A percentile compares a stretch with the other conserved stretches of the same genome.
Conservation (phyloP, 2,113 vertebrate species). For the Upupa epops region DNA sequence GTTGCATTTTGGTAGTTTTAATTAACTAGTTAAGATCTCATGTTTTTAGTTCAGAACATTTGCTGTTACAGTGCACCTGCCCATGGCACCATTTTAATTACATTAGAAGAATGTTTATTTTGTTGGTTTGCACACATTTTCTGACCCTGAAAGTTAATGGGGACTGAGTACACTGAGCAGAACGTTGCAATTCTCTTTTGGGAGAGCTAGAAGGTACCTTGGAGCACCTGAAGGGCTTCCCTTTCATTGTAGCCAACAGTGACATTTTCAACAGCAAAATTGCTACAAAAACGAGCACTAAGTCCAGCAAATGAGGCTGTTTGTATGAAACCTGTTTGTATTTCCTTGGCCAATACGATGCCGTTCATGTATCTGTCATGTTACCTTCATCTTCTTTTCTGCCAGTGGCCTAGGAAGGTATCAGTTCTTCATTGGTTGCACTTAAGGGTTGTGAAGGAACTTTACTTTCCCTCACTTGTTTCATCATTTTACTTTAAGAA, state of each 20-base stretch:
- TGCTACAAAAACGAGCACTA: background rate
- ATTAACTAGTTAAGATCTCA: background rate
- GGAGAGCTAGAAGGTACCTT: background rate
- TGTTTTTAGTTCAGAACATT: background rate
- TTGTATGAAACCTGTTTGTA: background rate
- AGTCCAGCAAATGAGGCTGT: background rate
- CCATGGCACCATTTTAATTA: background rate
- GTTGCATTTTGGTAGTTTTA: background rate
- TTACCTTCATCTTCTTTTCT: background rate
- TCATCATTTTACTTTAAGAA: background rate
- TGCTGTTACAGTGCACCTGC: background rate
- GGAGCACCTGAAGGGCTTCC: accelerated
- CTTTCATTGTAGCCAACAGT: background rate
- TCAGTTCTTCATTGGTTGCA: background rate
- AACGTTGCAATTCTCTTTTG: background rate
- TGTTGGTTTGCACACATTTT: background rate
- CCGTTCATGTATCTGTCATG: background rate
- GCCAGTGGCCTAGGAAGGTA: background rate
- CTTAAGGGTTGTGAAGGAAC: background rate
- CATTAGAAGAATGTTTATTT: background rate
- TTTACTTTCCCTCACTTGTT: background rate
- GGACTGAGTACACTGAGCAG: background rate
- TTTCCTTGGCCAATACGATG: background rate
- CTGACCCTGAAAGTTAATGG: background rate
- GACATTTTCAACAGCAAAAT: background rate